These are phyloP conservation scores for Epirrhoe alternata DNA, from an alignment of 2,888 invertebrate genomes.

Conservation along the genomic window DNA sequence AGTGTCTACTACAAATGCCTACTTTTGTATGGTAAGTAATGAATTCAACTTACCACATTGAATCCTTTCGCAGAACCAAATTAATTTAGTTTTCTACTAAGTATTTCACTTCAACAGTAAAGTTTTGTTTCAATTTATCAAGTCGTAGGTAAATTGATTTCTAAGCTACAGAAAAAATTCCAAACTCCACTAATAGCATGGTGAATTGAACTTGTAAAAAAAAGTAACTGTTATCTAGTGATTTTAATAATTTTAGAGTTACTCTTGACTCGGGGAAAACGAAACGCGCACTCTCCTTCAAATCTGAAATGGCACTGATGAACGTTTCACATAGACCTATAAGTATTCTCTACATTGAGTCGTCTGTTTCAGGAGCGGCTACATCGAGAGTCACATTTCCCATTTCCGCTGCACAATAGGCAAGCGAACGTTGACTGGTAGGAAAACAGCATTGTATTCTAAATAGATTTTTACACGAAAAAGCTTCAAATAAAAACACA, in stretches of 20 bases:
- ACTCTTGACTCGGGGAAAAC: neutral
- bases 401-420: conserved; percentile 50
- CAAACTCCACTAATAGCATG: neutral
- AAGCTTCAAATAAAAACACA: conserved; percentile 49
- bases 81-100: conserved; percentile 3
- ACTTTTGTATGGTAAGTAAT: conserved; percentile 11
- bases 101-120: conserved; percentile 26
- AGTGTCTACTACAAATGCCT: neutral
- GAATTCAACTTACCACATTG: conserved; percentile 34
- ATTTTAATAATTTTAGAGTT: neutral
- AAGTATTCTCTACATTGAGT: conserved; percentile 36
- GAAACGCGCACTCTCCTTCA: conserved; percentile 58
- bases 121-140: conserved; percentile 13
- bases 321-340: conserved; percentile 46
- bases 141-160: neutral
- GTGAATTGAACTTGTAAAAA: neutral
- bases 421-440: conserved; percentile 6
- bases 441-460: conserved; percentile 44
- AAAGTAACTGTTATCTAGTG: neutral
- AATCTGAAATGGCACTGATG: conserved; percentile 71
- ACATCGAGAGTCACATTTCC: conserved; percentile 46
- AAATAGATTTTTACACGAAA: conserved; percentile 29
- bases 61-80: neutral
- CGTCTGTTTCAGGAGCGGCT: conserved; percentile 44
- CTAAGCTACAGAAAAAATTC: neutral